phyloP scores from a whole-genome alignment of 2,888 invertebrate genomes.

The Acrobasis consociella region DNA sequence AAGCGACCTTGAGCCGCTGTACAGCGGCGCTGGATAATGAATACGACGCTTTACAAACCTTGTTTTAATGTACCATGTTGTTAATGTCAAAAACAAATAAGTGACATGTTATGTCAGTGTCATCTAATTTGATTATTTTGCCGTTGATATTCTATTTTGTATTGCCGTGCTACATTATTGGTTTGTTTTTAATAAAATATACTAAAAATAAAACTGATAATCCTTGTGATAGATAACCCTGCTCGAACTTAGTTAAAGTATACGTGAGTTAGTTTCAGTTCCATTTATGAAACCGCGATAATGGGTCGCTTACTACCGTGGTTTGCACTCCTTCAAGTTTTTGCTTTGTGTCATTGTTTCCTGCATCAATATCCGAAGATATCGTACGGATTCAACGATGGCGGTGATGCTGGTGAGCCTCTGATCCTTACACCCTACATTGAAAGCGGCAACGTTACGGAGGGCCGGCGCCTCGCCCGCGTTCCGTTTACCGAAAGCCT shows the following conservation, averaged over 20 bases:
- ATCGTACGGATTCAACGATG: conserved; percentile 53
- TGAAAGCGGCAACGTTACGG: conserved; percentile 86
- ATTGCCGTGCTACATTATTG: background rate
- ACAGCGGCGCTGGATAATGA: too few relatives aligned
- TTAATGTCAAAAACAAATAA: too few relatives aligned
- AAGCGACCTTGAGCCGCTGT: too few relatives aligned
- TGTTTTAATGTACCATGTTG: too few relatives aligned
- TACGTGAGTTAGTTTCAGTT: background rate
- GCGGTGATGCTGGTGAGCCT: conserved; percentile 79
- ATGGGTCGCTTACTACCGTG: conserved; percentile 50
- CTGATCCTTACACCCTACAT: conserved; percentile 90
- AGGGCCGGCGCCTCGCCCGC: conserved; percentile 81
- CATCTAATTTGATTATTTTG: background rate
- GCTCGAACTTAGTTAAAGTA: background rate
- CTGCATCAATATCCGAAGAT: conserved; percentile 65
- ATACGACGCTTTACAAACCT: too few relatives aligned
- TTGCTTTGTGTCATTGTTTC: conserved; percentile 48
- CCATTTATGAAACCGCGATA: conserved; percentile 27
- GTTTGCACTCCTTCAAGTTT: conserved; percentile 45
- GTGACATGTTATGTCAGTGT: too few relatives aligned
- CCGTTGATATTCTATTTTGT: background rate
- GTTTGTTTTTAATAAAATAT: background rate
- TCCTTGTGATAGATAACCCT: background rate
- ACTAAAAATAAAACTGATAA: background rate
- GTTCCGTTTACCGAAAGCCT: conserved; percentile 84